Evolutionary conservation across 30 jellyfish, hydroid and myxozoan genomes (phyloP).

Genomic region (Hydractinia symbiolongicarpus): DNA sequence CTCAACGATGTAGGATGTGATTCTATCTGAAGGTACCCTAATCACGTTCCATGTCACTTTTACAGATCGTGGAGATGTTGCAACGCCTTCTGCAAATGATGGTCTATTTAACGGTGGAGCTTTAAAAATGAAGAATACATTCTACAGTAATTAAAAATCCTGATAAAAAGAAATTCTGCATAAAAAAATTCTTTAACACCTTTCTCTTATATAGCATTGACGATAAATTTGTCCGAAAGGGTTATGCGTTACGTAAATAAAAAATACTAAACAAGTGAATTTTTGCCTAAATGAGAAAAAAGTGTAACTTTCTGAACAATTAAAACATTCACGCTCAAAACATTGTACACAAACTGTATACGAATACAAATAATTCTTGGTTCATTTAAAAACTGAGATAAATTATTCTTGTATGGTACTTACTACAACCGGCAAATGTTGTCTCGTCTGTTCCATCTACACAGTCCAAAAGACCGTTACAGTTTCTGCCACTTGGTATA

Average conservation of each 20-base stretch:
- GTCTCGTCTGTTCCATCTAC: neutral
- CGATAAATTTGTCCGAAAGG: too few species aligned
- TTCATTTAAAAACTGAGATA: too few species aligned
- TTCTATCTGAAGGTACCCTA: neutral
- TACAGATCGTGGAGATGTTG: constrained; percentile 9
- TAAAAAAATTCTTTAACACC: too few species aligned
- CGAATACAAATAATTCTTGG: too few species aligned
- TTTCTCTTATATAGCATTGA: too few species aligned
- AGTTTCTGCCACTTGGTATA: neutral
- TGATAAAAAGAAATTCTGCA: too few species aligned
- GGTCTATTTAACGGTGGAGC: neutral
- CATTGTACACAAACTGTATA: too few species aligned
- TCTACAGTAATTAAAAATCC: neutral
- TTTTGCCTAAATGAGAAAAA: too few species aligned
- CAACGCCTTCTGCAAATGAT: neutral
- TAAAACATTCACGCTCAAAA: too few species aligned
- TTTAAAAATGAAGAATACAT: neutral
- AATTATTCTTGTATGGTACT: neutral
- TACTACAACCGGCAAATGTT: neutral
- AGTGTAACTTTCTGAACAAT: too few species aligned
- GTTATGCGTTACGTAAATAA: too few species aligned
- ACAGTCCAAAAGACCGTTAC: neutral
- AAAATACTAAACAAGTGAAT: too few species aligned
- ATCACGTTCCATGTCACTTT: constrained; percentile 1
- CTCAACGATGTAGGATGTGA: neutral